These are phyloP conservation scores for Streblospio benedicti DNA, from an alignment of 1,140 invertebrate species.

Conservation along the genomic window DNA sequence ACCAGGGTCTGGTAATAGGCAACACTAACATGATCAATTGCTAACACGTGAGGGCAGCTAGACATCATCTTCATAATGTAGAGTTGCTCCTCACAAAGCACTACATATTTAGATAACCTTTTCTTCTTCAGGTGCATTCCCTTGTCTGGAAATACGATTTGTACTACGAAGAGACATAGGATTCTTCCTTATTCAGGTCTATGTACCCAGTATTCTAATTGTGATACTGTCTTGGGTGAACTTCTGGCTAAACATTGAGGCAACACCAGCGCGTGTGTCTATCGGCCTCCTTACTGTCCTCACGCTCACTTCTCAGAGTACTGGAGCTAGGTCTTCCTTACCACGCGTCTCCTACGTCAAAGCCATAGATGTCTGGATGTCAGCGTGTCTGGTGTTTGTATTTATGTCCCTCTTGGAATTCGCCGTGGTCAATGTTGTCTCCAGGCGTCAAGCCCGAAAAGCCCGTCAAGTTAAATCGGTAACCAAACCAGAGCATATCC, in stretches of 20 bases:
- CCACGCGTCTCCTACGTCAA: conserved; percentile 55
- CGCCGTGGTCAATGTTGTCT: conserved; percentile 55
- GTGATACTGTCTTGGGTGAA: conserved; percentile 14
- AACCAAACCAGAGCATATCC: too few species aligned
- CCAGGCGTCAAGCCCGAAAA: background rate
- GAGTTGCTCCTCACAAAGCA: too few species aligned
- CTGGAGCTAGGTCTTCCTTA: conserved; percentile 14
- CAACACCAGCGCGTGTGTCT: conserved; percentile 12
- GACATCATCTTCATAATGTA: too few species aligned
- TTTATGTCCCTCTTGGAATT: conserved; percentile 72
- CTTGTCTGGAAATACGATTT: conserved; percentile 62
- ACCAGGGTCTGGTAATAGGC: too few species aligned
- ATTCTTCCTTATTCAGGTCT: conserved; percentile 81
- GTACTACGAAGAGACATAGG: conserved; percentile 62
- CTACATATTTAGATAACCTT: too few species aligned
- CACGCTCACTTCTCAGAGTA: conserved; percentile 15
- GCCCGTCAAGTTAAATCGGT: too few species aligned
- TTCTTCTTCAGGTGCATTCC: conserved; percentile 52
- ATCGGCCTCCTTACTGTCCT: conserved; percentile 50
- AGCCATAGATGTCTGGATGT: conserved; percentile 86
- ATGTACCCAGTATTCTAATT: conserved; percentile 81
- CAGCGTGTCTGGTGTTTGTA: conserved; percentile 70
- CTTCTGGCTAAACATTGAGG: conserved; percentile 15
- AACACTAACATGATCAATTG: too few species aligned
- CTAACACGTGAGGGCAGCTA: too few species aligned